A percentile compares a stretch with the other conserved stretches of the same genome.
Evolutionary conservation across 2,888 invertebrate genomes (phyloP).

Genomic region (Heliconius erato): DNA sequence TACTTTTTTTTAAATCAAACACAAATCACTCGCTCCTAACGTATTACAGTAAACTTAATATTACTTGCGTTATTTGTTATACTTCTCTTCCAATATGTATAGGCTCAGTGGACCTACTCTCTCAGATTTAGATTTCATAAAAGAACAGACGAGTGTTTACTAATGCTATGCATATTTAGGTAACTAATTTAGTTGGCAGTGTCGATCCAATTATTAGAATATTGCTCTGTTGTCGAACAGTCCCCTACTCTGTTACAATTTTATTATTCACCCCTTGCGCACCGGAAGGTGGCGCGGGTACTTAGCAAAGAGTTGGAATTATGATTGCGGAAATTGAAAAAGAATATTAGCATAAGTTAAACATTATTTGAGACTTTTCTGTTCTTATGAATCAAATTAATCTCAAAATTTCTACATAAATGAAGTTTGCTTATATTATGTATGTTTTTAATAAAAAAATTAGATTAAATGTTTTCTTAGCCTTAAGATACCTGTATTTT

Average conservation of each 20-base stretch:
- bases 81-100: no score
- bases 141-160: slow-evolving; percentile 49
- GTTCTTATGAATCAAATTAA: slow-evolving; percentile 14
- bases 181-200: slow-evolving; percentile 71
- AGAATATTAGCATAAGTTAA: slow-evolving; percentile 36
- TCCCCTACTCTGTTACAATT: slow-evolving; percentile 60
- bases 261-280: slow-evolving; percentile 64
- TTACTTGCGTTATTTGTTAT: no score
- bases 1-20: not conserved
- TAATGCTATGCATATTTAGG: slow-evolving; percentile 78
- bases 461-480: not conserved
- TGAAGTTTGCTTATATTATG: not conserved
- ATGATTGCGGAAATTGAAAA: slow-evolving; percentile 41
- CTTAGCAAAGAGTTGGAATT: slow-evolving; percentile 38
- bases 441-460: not conserved
- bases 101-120: no score
- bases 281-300: slow-evolving; percentile 50
- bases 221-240: slow-evolving; percentile 56
- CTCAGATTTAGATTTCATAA: not conserved
- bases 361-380: slow-evolving; percentile 21
- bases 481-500: no score
- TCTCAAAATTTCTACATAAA: not conserved
- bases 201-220: slow-evolving; percentile 74
- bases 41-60: no score
- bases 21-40: no score